phyloP scores from a whole-genome alignment of 2,888 invertebrate species.

The Daptonema setosum region DNA sequence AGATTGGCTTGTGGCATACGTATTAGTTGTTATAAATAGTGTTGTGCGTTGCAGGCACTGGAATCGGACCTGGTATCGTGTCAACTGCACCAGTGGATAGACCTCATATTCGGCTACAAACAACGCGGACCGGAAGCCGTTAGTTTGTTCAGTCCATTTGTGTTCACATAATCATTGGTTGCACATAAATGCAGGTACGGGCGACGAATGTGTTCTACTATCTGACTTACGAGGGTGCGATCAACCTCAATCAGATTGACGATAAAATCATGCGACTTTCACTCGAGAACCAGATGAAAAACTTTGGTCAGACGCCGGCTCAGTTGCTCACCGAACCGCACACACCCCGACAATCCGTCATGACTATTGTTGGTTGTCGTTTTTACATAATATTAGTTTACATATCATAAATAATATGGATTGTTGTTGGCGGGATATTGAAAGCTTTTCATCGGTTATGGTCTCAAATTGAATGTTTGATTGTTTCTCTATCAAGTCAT shows the following conservation, averaged over 20 bases:
- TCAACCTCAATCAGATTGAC: slow-evolving; percentile 53
- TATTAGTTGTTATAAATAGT: no score
- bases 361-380: slow-evolving; percentile 51
- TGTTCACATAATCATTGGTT: not conserved
- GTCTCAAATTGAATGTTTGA: no score
- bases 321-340: slow-evolving; percentile 94
- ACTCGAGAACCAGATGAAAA: slow-evolving; percentile 83
- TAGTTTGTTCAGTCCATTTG: not conserved
- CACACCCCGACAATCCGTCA: slow-evolving; percentile 79
- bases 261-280: slow-evolving; percentile 30
- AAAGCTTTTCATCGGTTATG: no score
- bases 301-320: slow-evolving; percentile 95
- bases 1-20: no score
- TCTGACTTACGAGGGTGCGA: slow-evolving; percentile 91
- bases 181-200: slow-evolving; percentile 40
- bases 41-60: slow-evolving; percentile 48
- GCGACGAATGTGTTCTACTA: slow-evolving; percentile 99
- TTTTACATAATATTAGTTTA: not conserved
- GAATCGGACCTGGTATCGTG: slow-evolving; percentile 98
- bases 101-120: slow-evolving; percentile 96
- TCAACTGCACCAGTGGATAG: slow-evolving; percentile 98
- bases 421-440: no score
- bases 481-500: no score
- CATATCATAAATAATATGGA: no score
- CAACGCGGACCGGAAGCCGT: slow-evolving; percentile 51